phyloP scores from a whole-genome alignment of 1,140 invertebrate genomes.

The Plodia interpunctella region DNA sequence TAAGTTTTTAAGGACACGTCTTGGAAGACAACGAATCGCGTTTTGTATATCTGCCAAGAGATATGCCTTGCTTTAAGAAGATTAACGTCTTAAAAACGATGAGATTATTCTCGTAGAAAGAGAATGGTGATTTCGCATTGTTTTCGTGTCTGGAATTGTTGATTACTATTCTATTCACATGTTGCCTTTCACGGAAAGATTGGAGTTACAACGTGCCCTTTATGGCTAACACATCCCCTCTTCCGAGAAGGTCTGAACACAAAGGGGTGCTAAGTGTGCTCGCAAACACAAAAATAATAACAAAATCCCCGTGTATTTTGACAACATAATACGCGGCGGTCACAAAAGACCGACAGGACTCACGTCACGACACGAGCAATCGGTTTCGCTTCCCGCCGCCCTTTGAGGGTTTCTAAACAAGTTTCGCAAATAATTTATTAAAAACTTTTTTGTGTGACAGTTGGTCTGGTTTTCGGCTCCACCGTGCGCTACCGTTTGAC shows the following conservation, averaged over 20 bases:
- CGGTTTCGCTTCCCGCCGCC: slow-evolving; percentile 64
- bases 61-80: slow-evolving; percentile 10
- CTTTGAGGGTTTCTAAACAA: slow-evolving; percentile 66
- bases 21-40: slow-evolving; percentile 33
- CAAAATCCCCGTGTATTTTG: slow-evolving; percentile 74
- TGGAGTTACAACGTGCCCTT: slow-evolving; percentile 39
- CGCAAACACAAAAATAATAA: slow-evolving; percentile 76
- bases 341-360: slow-evolving; percentile 70
- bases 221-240: slow-evolving; percentile 52
- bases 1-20: slow-evolving; percentile 59
- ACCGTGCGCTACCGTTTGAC: slow-evolving; percentile 65
- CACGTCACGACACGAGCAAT: slow-evolving; percentile 70
- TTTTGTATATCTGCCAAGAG: slow-evolving; percentile 20
- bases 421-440: slow-evolving; percentile 74
- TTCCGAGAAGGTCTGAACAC: slow-evolving; percentile 55
- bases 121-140: slow-evolving; percentile 36
- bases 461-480: slow-evolving; percentile 25
- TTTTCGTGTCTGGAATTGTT: slow-evolving; percentile 31
- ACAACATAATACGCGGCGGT: slow-evolving; percentile 72
- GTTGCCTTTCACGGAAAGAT: slow-evolving; percentile 51
- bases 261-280: slow-evolving; percentile 72
- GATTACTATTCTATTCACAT: slow-evolving; percentile 66
- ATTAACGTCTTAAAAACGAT: slow-evolving; percentile 16
- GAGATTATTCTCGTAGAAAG: slow-evolving; percentile 22
- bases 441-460: slow-evolving; percentile 65